A percentile compares a stretch with the other conserved stretches of the same genome.
phyloP scores from a whole-genome alignment of 2,888 invertebrate species.

The Bursaphelenchus okinawaensis region DNA sequence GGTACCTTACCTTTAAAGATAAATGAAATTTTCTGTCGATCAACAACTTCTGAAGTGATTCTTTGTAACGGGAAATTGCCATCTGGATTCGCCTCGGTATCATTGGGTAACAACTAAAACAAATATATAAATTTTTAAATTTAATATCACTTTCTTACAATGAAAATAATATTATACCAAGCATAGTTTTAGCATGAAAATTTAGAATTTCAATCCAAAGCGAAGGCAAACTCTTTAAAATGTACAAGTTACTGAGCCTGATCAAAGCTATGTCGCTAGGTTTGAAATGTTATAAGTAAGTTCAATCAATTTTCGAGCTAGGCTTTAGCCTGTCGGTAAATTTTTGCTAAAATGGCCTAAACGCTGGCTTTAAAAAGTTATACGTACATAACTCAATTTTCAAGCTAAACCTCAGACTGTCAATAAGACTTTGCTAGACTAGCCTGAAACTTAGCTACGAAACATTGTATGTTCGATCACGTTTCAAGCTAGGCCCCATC shows the following conservation, averaged over 20 bases:
- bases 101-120: conserved; percentile 23
- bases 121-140: background rate
- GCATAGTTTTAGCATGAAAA: conserved; percentile 4
- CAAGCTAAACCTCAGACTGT: too few species aligned
- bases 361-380: too few species aligned
- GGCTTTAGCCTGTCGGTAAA: too few species aligned
- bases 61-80: conserved; percentile 38
- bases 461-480: too few species aligned
- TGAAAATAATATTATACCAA: background rate
- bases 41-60: conserved; percentile 44
- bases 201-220: background rate
- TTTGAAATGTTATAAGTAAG: background rate
- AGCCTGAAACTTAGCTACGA: too few species aligned
- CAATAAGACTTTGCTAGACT: too few species aligned
- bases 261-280: background rate
- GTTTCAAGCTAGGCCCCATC: too few species aligned
- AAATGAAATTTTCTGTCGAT: conserved; percentile 45
- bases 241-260: background rate
- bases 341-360: too few species aligned
- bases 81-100: conserved; percentile 29
- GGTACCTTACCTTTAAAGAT: conserved; percentile 41
- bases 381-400: too few species aligned
- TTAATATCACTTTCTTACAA: too few species aligned
- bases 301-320: too few species aligned
- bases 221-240: background rate